These are phyloP conservation scores for Crypturellus tataupa DNA, from an alignment of 2,797 vertebrate genomes.

Conservation along the genomic window DNA sequence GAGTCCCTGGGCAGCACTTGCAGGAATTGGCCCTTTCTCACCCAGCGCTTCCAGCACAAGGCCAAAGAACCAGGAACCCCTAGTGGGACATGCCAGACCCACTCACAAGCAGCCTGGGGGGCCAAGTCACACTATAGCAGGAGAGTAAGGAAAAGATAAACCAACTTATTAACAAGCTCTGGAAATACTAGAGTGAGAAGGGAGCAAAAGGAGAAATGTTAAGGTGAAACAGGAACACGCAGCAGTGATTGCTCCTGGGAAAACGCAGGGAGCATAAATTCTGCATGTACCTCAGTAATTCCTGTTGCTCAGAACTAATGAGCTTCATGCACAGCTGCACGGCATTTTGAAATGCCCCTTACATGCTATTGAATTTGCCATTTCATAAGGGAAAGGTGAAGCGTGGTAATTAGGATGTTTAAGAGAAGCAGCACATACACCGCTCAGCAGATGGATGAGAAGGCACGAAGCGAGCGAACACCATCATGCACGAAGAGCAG, in stretches of 20 bases:
- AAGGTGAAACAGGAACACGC: neutral
- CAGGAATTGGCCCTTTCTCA: neutral
- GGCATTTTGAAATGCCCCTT: neutral
- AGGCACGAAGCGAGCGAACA: conserved; percentile 17
- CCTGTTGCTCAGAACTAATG: neutral
- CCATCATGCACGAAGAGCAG: neutral
- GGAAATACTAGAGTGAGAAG: neutral
- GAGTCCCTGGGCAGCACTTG: neutral
- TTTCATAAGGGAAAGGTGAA: neutral
- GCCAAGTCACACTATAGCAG: neutral
- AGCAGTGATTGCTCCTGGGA: neutral
- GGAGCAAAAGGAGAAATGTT: neutral
- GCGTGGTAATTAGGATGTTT: conserved; percentile 7
- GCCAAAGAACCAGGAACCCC: neutral
- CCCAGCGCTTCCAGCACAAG: neutral
- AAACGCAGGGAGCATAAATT: neutral
- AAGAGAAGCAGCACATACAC: neutral
- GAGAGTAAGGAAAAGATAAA: neutral
- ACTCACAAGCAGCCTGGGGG: neutral
- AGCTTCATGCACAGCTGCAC: neutral
- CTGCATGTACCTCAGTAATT: neutral
- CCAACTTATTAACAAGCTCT: neutral
- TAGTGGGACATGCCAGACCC: neutral
- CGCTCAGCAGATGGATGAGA: conserved; percentile 9
- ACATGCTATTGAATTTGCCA: neutral